Base-by-base conservation (phyloP, 2,888 invertebrate genomes). In the Drosophila koepferae region DNA sequence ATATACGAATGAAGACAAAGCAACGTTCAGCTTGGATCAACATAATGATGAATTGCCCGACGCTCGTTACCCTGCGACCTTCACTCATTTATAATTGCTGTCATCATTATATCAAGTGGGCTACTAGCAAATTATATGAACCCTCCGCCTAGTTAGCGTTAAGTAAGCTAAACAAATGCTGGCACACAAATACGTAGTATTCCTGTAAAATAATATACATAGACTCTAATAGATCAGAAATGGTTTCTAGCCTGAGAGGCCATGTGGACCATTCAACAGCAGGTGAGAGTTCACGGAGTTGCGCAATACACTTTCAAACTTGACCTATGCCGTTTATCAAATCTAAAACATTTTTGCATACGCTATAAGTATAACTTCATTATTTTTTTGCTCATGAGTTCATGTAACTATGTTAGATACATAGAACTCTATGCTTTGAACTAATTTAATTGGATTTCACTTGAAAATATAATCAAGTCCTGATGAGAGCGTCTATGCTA, bases 81-180 rank as follows among this genome's bases (percentile, higher is more conserved):
- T 90, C 80, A 73, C 74, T 85, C 82, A 85, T 81, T 85, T 88
- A 90, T 88, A 90, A 90, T 90, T 90, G 83, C 86, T 86, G 90
- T 88, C 86, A 85, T 87, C 82, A 89, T 86, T 89, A 87, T 81
- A 81, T 71, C 63, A 85, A 86, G 88, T 84, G 72, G 69, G 54
- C 51, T 34, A 46, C 53, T 38, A 36, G n/a, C 46, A 44, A 58
- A 34, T 48, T 64, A 40, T 63, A 62, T 46, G 51, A 41, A 61
- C 40, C 31, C 46, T 23, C 46, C n/a, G 6, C 16, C 38, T 9
- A 38, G 38, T 38, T 54, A 6, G n/a, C 36, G 58, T 64, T 44
- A 31, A n/a, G 31, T 31, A 44, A 48, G 65, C 44, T 44, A 63
- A 72, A 44, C 66, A 60, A 63, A 28, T 20, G 36, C n/a, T 12